Base-by-base conservation (phyloP, 2,113 vertebrate species). In the Catharus fuscescens region DNA sequence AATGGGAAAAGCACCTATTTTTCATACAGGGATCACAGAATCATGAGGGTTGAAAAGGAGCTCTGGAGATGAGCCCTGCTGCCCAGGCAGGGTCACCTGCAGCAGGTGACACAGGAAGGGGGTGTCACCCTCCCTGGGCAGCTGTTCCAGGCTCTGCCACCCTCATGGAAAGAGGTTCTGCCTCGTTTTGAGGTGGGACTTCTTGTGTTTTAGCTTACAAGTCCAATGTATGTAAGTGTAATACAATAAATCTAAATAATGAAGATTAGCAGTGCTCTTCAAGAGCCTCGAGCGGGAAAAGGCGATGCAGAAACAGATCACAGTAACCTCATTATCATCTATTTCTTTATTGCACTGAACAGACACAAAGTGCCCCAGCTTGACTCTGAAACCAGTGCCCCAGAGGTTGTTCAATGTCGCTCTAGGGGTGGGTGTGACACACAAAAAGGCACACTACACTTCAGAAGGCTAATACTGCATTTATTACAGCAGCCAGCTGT, bases 211-310 rank as follows among this genome's bases (percentile, higher is more conserved):
- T 60, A 44, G 21, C 21, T 67, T 11, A 3, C 8, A 59, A 59
- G 3, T 32, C 20, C 12, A 52, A 31, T 21, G 9, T 3, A 31
- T 23, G 8, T 15, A 52, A 50, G 18, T 38, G 26, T 14, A 44
- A 32, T 9, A 25, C 6, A 77, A 52, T 23, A 76, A 53, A 36
- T 32, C 21, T 14, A 65, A 86, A 20, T 44, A 45, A 80, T 5
- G 5, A 52, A 44, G 1, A 2, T 50, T 28, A 77, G 42, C 62
- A 36, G 5, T 20, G 40, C 13, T 78, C 29, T 62, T 67, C 16
- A 66, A 42, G 61, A 87, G 24, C 38, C 13, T 60, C 0, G 0
- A 5, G 56, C 0, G 1, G 14, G 25, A 3, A 17, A 38, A 38
- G 25, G 45, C 32, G 52, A 18, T 61, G 24, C 65, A 70, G 36